Evolutionary conservation across 2,797 vertebrate genomes (phyloP).

Genomic region (Neosilurus mollespiculum): DNA sequence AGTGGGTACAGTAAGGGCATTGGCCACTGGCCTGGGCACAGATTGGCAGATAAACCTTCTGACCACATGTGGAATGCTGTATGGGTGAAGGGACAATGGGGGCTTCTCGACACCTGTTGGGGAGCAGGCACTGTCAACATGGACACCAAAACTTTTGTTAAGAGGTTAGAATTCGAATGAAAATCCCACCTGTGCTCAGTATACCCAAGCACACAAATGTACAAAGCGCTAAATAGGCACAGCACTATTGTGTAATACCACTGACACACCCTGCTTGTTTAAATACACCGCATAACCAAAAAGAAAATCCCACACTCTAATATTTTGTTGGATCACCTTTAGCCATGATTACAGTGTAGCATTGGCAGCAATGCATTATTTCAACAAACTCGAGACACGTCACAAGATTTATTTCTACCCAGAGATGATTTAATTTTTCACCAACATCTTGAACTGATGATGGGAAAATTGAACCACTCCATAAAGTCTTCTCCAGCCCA

Average conservation of each 20-base stretch:
- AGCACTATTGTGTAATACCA: not conserved
- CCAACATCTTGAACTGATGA: too few species aligned
- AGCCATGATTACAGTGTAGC: too few species aligned
- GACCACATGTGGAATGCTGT: constrained; percentile 82
- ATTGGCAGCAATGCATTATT: too few species aligned
- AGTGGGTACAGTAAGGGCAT: constrained; percentile 75
- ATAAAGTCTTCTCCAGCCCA: too few species aligned
- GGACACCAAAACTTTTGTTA: constrained; percentile 71
- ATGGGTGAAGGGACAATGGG: constrained; percentile 74
- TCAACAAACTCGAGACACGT: too few species aligned
- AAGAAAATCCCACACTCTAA: too few species aligned
- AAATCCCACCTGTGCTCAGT: not conserved
- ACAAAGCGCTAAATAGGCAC: not conserved
- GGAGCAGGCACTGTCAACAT: constrained; percentile 78
- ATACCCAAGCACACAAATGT: not conserved
- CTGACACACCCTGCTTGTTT: not conserved
- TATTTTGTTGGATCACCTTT: too few species aligned
- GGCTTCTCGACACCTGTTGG: constrained; percentile 82
- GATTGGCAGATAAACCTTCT: constrained; percentile 72
- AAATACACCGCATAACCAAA: not conserved
- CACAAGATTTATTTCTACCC: too few species aligned
- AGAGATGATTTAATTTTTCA: too few species aligned
- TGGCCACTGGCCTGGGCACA: constrained; percentile 66
- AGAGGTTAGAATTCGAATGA: constrained; percentile 68
- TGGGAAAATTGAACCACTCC: too few species aligned